Percentiles rank a stretch among this genome's conserved stretches.
phyloP scores from a whole-genome alignment of 2,888 invertebrate species.

The Drosophila phalerata region DNA sequence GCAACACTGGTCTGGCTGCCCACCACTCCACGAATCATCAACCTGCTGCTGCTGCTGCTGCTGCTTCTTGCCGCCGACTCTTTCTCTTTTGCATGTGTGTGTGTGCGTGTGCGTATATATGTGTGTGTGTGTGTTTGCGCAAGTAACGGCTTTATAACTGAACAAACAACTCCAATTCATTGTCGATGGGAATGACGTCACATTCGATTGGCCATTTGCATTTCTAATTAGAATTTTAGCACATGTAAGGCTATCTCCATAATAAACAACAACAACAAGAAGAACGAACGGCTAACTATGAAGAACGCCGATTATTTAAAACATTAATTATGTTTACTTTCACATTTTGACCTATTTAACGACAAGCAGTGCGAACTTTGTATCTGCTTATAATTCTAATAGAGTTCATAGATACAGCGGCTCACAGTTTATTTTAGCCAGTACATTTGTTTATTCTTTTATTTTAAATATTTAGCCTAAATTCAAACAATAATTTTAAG shows the following conservation, averaged over 20 bases:
- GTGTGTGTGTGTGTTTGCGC: slow-evolving; percentile 2
- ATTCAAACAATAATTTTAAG: too few species aligned
- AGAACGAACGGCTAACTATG: background rate
- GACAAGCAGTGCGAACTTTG: background rate
- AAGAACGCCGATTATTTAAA: background rate
- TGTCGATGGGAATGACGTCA: slow-evolving; percentile 46
- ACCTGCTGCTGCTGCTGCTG: slow-evolving; percentile 59
- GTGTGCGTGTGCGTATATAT: background rate
- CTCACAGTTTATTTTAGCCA: too few species aligned
- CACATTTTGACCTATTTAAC: slow-evolving; percentile 34
- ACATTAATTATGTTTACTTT: slow-evolving; percentile 21
- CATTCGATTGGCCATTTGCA: slow-evolving; percentile 21
- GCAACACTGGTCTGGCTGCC: slow-evolving; percentile 48
- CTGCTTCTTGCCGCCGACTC: slow-evolving; percentile 29
- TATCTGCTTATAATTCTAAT: background rate
- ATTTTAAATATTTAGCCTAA: too few species aligned
- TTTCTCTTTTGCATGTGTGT: slow-evolving; percentile 34
- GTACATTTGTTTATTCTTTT: too few species aligned
- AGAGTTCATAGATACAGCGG: background rate
- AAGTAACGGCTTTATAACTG: slow-evolving; percentile 51
- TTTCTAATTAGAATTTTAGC: slow-evolving; percentile 36
- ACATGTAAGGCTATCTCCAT: slow-evolving; percentile 20
- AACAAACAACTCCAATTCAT: slow-evolving; percentile 56
- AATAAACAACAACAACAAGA: background rate
- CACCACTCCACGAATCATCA: slow-evolving; percentile 36